Percentiles rank a stretch among this genome's conserved stretches.
Conservation (phyloP, 1,140 invertebrate genomes). For the Sitodiplosis mosellana region DNA sequence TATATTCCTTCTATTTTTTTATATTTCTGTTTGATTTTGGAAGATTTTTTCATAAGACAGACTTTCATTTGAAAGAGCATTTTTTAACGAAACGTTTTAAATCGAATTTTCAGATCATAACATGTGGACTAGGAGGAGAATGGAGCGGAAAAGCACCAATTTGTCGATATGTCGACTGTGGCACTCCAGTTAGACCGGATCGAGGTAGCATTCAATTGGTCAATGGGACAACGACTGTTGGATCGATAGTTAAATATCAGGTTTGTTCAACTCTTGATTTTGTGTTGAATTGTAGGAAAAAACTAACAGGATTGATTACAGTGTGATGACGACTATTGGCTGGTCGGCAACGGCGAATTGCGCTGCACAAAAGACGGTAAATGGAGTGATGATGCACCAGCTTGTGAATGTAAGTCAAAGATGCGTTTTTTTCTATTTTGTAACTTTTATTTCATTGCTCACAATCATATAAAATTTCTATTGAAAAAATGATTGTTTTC, state of each 20-base stretch:
- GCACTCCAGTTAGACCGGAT: constrained; percentile 54
- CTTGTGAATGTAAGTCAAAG: constrained; percentile 55
- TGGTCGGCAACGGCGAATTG: constrained; percentile 48
- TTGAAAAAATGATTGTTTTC: too few relatives aligned
- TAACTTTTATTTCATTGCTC: too few relatives aligned
- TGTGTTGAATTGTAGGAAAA: too few relatives aligned
- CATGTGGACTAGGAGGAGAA: constrained; percentile 59
- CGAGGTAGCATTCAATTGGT: constrained; percentile 51
- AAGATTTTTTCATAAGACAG: background rate
- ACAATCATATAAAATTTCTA: too few relatives aligned
- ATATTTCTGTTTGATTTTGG: too few relatives aligned
- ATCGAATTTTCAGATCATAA: constrained; percentile 37
- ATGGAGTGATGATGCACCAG: constrained; percentile 69
- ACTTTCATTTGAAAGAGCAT: background rate
- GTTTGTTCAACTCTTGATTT: too few relatives aligned
- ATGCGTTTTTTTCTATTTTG: constrained; percentile 2
- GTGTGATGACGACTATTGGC: constrained; percentile 68
- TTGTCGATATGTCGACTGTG: constrained; percentile 77
- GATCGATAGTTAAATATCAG: constrained; percentile 51
- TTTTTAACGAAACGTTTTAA: background rate
- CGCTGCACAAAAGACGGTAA: constrained; percentile 63
- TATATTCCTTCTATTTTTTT: background rate
- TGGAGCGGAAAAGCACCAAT: constrained; percentile 63
- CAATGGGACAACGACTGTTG: constrained; percentile 63
- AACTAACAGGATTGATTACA: too few relatives aligned